Base-by-base conservation (phyloP, 2,113 vertebrate genomes). In the Hassar affinis region DNA sequence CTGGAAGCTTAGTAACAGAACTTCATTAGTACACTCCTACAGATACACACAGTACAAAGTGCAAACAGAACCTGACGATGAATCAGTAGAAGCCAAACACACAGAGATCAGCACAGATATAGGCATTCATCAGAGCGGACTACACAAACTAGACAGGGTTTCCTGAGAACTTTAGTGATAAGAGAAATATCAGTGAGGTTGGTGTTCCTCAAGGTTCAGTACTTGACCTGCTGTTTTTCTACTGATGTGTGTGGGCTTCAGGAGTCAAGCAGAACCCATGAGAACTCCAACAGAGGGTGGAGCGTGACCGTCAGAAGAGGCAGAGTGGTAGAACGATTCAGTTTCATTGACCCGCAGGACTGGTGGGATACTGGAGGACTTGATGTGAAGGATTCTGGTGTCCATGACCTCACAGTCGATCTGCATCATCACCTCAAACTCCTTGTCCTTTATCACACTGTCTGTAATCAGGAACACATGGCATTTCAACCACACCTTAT, bases 401-500 rank as follows among this genome's bases (percentile, higher is more conserved):
- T 98, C 95, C 85, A 96, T 96, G 83, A 99, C 98, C 84, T 99
- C 97, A 3, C 97, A 99, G 92, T 98, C 98, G 0, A 98, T 99
- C 92, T 99, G 97, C 97, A 99, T 99, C 98, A 99, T 99, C 87
- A 97, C 96, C 89, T 98, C 95, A 0, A 95, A 95, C 77, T 97
- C 96, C 86, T 97, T 94, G 86, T 96, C 96, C 0, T 96, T 94
- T 86, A 98, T 97, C 54, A 98, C 92, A 9, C 96, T 97, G 47
- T 98, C 98, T 99, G 94, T 57, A 88, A 47, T 2, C n/a, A 57
- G 27, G 86, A 78, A 81, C 15, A 56, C 30, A 57, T 6, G n/a
- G 15, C 9, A 38, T 42, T 56, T 30, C 56, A 49, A 33, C 52
- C 80, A 56, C 15, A 61, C 6, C 33, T 27, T 18, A 47, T 49